Evolutionary conservation across 2,888 invertebrate species (phyloP), one percentile per base, ranked within the genome.

Genomic region (Nomada fucata): DNA sequence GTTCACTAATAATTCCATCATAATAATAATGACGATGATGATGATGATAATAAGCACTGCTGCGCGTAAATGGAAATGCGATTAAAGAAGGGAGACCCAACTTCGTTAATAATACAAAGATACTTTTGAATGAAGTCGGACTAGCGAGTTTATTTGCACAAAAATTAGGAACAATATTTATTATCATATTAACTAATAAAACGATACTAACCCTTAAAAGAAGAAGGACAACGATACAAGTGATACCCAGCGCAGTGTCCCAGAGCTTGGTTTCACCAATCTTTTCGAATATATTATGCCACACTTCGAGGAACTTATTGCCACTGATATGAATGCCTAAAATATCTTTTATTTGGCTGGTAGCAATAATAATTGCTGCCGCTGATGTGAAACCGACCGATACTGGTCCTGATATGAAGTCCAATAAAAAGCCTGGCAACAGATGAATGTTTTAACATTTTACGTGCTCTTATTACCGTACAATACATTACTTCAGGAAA

Each of bases 371-470:
- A 86, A 97, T 96, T 85, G 97, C 97, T 0, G 97, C 97, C 0
- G 97, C 97, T 0, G 97, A 97, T 3, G 97, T 97, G 94, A 97
- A 97, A 10, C 97, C 97, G 79, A 96, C 96, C 3, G 96, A 96
- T 81, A 97, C 97, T 57, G 97, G 97, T n/a, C 97, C 96, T 84
- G 97, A 97, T 91, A 97, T 97, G 94, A 97, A 97, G 94, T 97
- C 97, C 86, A 97, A 96, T 86, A 97, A 94, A 93, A 97, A 97
- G 63, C 97, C 97, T 97, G 94, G 44, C 13, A 91, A 91, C 84
- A 67, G 11, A 64, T 15, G 29, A 50, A 26, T 26, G 42, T 15
- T 4, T 2, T 13, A 42, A 36, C 18, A 23, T 20, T 47, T 59
- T 47, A 47, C 47, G 47, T 15, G 11, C 15, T 11, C 15, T 13